Base-by-base conservation (phyloP, 2,888 invertebrate species). In the Lottia scabra region DNA sequence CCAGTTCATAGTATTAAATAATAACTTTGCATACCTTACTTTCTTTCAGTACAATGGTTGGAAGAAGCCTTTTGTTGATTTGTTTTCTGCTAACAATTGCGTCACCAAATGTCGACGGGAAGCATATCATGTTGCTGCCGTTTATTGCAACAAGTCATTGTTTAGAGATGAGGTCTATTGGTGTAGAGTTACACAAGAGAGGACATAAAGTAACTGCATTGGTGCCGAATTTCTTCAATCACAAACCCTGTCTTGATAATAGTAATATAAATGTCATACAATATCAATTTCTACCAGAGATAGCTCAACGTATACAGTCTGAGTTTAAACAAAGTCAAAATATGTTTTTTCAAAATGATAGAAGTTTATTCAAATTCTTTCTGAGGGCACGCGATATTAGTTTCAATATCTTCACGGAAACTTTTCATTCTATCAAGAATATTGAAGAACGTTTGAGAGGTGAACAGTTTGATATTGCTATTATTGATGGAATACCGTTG, bases 201-300 rank as follows among this genome's bases (percentile, higher is more conserved):
- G 73, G 73, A 15, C 73, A 73, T 44, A 15, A 23, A 12, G 66
- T 73, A n/a, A 65, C 63, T 27, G 38, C 66, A 1, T 73, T 65
- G n/a, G 12, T 70, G 16, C 48, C 70, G 4, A 26, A 26, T 56
- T 19, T 43, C 19, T 70, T 66, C 23, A 65, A 70, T 30, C 38
- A 38, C 38, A 65, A 6, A 38, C 44, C 43, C 23, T 46, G 44
- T 27, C 46, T 46, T 30, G 16, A 30, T 19, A 13, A 19, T 16
- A 27, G 48, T 16, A 19, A 19, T 6, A 30, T 68, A 12, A 48
- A 56, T 15, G 56, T 63, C 13, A 38, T 68, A 27, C 30, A 5
- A 19, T 56, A 23, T 56, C 19, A 23, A 23, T 23, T 56, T 19
- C 0, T 23, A 19, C 10, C 19, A 3, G 56, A 56, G 23, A 23